Evolutionary conservation across 2,888 invertebrate species (phyloP), one percentile per base, ranked within the genome.

Genomic region (Rutpela maculata): DNA sequence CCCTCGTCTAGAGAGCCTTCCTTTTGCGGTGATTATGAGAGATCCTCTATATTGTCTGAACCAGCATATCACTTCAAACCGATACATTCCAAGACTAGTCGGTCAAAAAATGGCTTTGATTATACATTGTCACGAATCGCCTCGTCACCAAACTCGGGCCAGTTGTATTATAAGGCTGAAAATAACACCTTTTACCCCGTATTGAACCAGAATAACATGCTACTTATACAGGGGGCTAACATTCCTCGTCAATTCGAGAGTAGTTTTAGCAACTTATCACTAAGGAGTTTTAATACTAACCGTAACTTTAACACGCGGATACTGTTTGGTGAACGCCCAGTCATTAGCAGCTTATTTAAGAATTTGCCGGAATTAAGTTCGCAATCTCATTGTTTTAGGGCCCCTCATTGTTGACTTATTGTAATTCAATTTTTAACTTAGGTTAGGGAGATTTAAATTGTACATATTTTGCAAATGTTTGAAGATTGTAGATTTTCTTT

Each of bases 1-100:
- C 91, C 92, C 18, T 90, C 91, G 0, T 93, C 93, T 0, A 90
- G 92, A n/a, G 93, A 93, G 81, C 92, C 92, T 65, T 93, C 93
- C 31, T 84, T 92, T 6, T 92, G 91, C 80, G 91, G 91, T 12
- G 93, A 93, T 71, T 90, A 88, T 7, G 92, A 92, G 74, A 88
- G 89, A 59, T 88, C 88, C 65, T 90, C 92, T 0, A 87, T 91
- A 80, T 83, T 90, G 9, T 89, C 92, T 0, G 93, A 93, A 74
- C 89, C 90, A 0, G 91, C 90, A 7, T 83, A 83, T 63, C 80
- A 83, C 75, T 80, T 82, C 43, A 68, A 71, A 19, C 79, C 83
- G 12, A 77, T 83, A 19, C 72, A 72, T 70, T 26, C 15, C 9
- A 56, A 2, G 15, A 10, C 10, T 26, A 56, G 17, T 26, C 3